Evolutionary conservation across 1,140 invertebrate genomes (phyloP).

Genomic region (Cydia amplana): DNA sequence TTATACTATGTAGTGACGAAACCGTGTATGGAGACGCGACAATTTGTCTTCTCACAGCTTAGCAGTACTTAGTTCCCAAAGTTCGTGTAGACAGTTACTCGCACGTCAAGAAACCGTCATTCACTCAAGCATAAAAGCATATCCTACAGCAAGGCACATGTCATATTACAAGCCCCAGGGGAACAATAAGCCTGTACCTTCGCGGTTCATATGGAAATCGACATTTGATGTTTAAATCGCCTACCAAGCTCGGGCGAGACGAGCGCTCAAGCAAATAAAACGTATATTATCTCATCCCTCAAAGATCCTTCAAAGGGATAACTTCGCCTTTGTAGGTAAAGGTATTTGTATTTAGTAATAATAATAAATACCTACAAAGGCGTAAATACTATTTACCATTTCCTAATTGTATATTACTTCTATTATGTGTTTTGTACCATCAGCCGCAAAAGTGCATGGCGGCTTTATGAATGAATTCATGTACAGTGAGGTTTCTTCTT

Average conservation of each 20-base stretch:
- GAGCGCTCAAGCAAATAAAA: not conserved
- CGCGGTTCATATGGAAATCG: slow-evolving; percentile 22
- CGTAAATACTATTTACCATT: too few relatives aligned
- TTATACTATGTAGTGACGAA: too few relatives aligned
- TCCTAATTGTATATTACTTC: too few relatives aligned
- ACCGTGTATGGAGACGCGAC: too few relatives aligned
- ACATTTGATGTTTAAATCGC: not conserved
- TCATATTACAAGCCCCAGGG: slow-evolving; percentile 1
- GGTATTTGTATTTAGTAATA: too few relatives aligned
- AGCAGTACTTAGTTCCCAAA: not conserved
- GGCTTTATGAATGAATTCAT: too few relatives aligned
- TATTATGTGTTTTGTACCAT: too few relatives aligned
- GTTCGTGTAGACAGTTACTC: not conserved
- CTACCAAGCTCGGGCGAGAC: not conserved
- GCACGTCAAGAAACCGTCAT: not conserved
- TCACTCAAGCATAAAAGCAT: slow-evolving; percentile 1
- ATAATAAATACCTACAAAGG: too few relatives aligned
- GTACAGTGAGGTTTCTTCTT: too few relatives aligned
- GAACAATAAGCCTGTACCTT: slow-evolving; percentile 5
- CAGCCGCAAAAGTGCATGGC: too few relatives aligned
- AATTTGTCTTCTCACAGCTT: too few relatives aligned
- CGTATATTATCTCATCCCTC: not conserved
- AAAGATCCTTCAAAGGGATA: too few relatives aligned
- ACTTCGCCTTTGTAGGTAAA: not conserved
- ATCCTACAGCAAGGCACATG: not conserved